phyloP scores from a whole-genome alignment of 2,113 vertebrate genomes.

The Percina caprodes region DNA sequence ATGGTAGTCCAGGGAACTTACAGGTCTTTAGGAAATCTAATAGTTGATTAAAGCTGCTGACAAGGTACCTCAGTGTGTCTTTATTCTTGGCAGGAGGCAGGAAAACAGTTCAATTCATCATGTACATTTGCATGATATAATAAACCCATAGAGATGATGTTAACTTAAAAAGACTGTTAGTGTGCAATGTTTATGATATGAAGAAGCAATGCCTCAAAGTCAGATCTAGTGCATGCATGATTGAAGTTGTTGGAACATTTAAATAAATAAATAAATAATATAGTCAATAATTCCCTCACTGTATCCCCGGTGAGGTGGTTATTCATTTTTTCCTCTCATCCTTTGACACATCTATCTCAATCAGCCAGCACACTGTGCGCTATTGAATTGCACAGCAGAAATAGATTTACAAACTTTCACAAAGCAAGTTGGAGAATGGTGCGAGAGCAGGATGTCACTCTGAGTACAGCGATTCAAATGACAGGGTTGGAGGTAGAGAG shows the following conservation, averaged over 20 bases:
- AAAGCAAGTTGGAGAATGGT: conserved; percentile 19
- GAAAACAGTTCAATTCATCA: not conserved
- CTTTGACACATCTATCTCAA: conserved; percentile 48
- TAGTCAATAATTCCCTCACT: conserved; percentile 1
- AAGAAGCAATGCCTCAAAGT: not conserved
- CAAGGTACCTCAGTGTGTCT: not conserved
- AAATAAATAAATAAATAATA: not conserved
- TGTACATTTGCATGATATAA: conserved; percentile 9
- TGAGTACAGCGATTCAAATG: conserved; percentile 50
- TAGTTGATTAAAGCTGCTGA: not conserved
- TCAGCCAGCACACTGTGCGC: conserved; percentile 20
- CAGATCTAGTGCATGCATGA: not conserved
- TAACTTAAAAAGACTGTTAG: conserved; percentile 5
- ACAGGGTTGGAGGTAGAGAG: conserved; percentile 38
- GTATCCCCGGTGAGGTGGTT: conserved; percentile 12
- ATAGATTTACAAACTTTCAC: conserved; percentile 45
- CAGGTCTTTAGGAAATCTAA: not conserved
- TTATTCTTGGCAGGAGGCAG: not conserved
- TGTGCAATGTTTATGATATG: not conserved
- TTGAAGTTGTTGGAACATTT: conserved; percentile 1
- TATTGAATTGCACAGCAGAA: conserved; percentile 39
- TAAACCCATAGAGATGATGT: conserved; percentile 17
- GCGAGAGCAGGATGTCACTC: conserved; percentile 44
- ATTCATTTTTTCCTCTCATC: conserved; percentile 43
- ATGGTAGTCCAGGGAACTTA: not conserved